Evolutionary conservation across 2,797 vertebrate genomes (phyloP), one percentile per base, ranked within the genome.

Genomic region (Tapirus indicus): DNA sequence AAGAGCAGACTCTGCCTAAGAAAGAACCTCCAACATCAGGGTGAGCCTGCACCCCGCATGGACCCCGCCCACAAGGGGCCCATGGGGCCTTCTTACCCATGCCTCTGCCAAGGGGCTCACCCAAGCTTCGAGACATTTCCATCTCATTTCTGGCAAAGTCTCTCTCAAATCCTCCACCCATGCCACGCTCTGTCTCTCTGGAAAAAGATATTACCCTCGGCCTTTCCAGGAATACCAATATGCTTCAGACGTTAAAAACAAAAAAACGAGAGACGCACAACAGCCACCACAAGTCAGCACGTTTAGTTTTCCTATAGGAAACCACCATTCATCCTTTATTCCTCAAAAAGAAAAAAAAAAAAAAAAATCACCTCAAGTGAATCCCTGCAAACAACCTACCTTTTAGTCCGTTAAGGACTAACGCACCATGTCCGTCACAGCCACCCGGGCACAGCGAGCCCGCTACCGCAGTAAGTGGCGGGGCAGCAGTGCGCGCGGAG

Each of bases 71-170:
- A 27, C 21, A 1, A 20, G 62, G 64, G 88, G 32, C 60, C 90
- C 68, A 35, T 1, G 12, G 49, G 0, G 14, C 58, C 93, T 91
- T 99, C 99, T 98, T 98, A 99, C 99, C 99, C 99, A 99, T 99
- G 98, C 99, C 99, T 99, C 99, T 99, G 94, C 99, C 99, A 99
- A 99, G 99, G 58, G 99, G 99, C 66, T 99, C 99, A 96, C 99
- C 99, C 98, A 99, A 99, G 98, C 98, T 99, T 95, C 99, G 99
- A 98, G 99, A 99, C 99, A 99, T 99, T 97, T 99, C 99, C 99
- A 99, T 99, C 97, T 99, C 99, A 95, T 99, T 99, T 97, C 99
- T 99, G 97, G 99, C 99, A 98, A 99, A 99, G 84, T 99, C 99
- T 98, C 99, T 99, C 98, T 98, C 99, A 98, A 99, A 99, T 98